These are phyloP conservation scores for Cynoglossus semilaevis DNA, from an alignment of 2,113 vertebrate genomes.

Conservation along the genomic window DNA sequence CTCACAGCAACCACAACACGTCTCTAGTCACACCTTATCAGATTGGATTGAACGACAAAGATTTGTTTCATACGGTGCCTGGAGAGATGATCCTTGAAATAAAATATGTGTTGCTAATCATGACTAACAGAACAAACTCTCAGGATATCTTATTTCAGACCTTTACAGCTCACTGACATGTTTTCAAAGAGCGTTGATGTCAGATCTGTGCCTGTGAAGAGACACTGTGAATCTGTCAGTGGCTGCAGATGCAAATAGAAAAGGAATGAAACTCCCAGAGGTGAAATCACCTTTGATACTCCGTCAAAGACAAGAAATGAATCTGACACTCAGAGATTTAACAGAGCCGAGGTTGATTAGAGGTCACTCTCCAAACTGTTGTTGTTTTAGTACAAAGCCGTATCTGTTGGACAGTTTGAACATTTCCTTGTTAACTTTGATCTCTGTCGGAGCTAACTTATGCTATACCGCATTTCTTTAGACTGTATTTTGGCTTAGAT, in stretches of 20 bases:
- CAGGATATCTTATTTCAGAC: slow-evolving; percentile 61
- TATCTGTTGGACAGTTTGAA: too few species aligned
- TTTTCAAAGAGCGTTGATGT: slow-evolving; percentile 48
- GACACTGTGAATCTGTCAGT: slow-evolving; percentile 63
- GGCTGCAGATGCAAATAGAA: slow-evolving; percentile 55
- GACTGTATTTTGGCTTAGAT: too few species aligned
- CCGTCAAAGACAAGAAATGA: slow-evolving; percentile 45
- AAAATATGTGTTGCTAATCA: slow-evolving; percentile 62
- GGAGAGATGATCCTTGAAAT: slow-evolving; percentile 59
- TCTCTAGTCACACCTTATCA: slow-evolving; percentile 41
- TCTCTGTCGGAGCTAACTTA: too few species aligned
- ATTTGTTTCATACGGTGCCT: slow-evolving; percentile 43
- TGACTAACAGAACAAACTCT: slow-evolving; percentile 63
- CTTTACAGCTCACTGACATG: slow-evolving; percentile 62
- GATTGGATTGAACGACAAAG: slow-evolving; percentile 51
- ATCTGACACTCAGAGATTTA: slow-evolving; percentile 38
- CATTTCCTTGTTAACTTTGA: too few species aligned
- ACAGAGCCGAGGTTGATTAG: slow-evolving; percentile 1
- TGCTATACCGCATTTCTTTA: too few species aligned
- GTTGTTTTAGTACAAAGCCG: slow-evolving; percentile 10
- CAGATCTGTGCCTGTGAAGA: slow-evolving; percentile 47
- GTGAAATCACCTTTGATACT: slow-evolving; percentile 54
- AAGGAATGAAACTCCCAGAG: slow-evolving; percentile 49
- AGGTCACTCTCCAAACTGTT: neutral
- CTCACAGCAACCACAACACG: neutral